phyloP scores from a whole-genome alignment of 2,888 invertebrate species.

The Scotopteryx bipunctaria region DNA sequence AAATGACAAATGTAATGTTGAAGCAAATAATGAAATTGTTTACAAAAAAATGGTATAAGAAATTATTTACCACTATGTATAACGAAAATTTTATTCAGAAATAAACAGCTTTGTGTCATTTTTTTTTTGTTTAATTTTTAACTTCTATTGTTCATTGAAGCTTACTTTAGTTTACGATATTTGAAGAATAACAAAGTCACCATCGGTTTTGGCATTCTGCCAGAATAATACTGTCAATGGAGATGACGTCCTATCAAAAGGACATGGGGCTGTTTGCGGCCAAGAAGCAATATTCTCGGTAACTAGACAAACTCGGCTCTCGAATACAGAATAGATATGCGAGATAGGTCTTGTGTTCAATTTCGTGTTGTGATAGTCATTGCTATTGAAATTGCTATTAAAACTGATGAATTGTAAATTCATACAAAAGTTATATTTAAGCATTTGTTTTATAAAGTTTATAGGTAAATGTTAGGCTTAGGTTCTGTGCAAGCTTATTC shows the following conservation, averaged over 20 bases:
- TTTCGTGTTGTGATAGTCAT: slow-evolving; percentile 42
- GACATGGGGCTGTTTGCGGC: slow-evolving; percentile 56
- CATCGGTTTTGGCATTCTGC: slow-evolving; percentile 18
- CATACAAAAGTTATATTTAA: no score
- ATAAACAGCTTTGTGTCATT: no score
- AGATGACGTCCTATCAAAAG: slow-evolving; percentile 35
- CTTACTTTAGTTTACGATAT: slow-evolving; percentile 8
- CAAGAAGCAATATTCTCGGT: slow-evolving; percentile 66
- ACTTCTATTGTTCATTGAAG: slow-evolving; percentile 11
- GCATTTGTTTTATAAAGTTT: no score
- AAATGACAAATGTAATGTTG: no score
- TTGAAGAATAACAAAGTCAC: not conserved
- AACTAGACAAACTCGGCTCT: slow-evolving; percentile 64
- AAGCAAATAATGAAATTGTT: no score
- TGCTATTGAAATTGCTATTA: slow-evolving; percentile 7
- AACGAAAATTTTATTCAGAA: no score
- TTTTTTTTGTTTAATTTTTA: slow-evolving; percentile 39
- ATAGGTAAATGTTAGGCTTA: no score
- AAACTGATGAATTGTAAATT: no score
- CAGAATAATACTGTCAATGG: slow-evolving; percentile 29
- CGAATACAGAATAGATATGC: slow-evolving; percentile 65
- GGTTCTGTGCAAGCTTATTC: no score
- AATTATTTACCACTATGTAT: no score
- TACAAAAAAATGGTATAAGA: no score
- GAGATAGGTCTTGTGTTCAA: slow-evolving; percentile 39